phyloP scores from a whole-genome alignment of 2,888 invertebrate genomes.

The Drosophila cyrtoloma region DNA sequence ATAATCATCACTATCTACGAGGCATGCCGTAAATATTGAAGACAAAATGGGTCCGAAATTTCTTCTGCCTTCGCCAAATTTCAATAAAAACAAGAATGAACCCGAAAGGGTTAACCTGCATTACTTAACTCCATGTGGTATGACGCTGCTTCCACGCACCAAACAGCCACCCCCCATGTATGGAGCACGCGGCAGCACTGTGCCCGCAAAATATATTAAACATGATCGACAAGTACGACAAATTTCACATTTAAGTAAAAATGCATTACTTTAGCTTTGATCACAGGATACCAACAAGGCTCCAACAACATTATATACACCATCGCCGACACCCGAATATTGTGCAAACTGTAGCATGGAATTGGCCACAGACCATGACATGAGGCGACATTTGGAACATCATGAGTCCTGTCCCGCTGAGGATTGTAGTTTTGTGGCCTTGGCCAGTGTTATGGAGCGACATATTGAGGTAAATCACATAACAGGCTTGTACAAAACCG shows the following conservation, averaged over 20 bases:
- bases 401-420: slow-evolving; percentile 93
- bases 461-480: slow-evolving; percentile 94
- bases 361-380: slow-evolving; percentile 87
- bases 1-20: not conserved
- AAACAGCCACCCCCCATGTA: slow-evolving; percentile 85
- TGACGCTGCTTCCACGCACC: slow-evolving; percentile 81
- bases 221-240: slow-evolving; percentile 35
- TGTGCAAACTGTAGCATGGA: slow-evolving; percentile 94
- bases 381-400: slow-evolving; percentile 89
- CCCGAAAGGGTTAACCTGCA: slow-evolving; percentile 47
- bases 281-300: slow-evolving; percentile 4
- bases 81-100: slow-evolving; percentile 58
- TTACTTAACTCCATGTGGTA: slow-evolving; percentile 83
- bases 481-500: slow-evolving; percentile 92
- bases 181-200: slow-evolving; percentile 83
- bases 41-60: slow-evolving; percentile 78
- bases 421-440: slow-evolving; percentile 87
- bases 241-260: not conserved
- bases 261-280: not conserved
- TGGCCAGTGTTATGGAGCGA: slow-evolving; percentile 89
- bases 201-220: slow-evolving; percentile 79
- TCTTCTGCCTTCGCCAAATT: slow-evolving; percentile 80
- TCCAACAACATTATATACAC: not conserved
- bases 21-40: not conserved
- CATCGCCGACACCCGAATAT: slow-evolving; percentile 84